These are phyloP conservation scores for Theretra japonica DNA, from an alignment of 2,888 invertebrate species.

Conservation along the genomic window DNA sequence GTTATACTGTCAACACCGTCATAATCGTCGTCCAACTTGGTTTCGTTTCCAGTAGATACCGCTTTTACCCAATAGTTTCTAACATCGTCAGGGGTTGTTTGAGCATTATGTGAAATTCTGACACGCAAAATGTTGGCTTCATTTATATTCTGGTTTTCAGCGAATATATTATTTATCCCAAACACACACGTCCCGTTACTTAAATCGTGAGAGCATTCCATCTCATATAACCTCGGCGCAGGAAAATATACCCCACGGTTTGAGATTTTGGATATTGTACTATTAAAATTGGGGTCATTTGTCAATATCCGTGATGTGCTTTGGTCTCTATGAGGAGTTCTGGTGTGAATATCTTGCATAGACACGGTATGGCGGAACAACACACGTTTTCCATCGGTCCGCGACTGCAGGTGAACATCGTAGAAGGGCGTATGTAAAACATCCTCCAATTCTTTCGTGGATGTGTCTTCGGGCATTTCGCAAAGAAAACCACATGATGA, in stretches of 20 bases:
- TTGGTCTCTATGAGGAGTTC: slow-evolving; percentile 74
- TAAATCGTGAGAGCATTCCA: slow-evolving; percentile 64
- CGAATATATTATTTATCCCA: slow-evolving; percentile 62
- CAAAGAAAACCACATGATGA: slow-evolving; percentile 86
- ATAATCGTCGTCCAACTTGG: slow-evolving; percentile 58
- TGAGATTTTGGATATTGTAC: slow-evolving; percentile 84
- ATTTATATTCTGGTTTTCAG: slow-evolving; percentile 57
- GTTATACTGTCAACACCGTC: slow-evolving; percentile 60
- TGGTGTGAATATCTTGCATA: slow-evolving; percentile 55
- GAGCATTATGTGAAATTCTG: slow-evolving; percentile 66
- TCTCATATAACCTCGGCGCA: slow-evolving; percentile 80
- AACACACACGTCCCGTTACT: slow-evolving; percentile 71
- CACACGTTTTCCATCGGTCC: slow-evolving; percentile 63
- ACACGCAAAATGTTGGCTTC: slow-evolving; percentile 57
- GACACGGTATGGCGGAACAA: slow-evolving; percentile 75
- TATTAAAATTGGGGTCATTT: slow-evolving; percentile 84
- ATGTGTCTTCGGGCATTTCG: slow-evolving; percentile 69
- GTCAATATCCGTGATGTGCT: slow-evolving; percentile 82
- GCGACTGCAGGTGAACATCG: slow-evolving; percentile 79
- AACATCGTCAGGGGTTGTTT: slow-evolving; percentile 56
- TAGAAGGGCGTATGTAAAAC: slow-evolving; percentile 83
- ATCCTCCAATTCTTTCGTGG: slow-evolving; percentile 71
- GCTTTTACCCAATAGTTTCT: slow-evolving; percentile 67
- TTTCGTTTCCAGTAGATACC: slow-evolving; percentile 56
- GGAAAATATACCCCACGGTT: slow-evolving; percentile 86